phyloP scores from a whole-genome alignment of 2,797 vertebrate species.

The Myoxocephalus aenaeus region DNA sequence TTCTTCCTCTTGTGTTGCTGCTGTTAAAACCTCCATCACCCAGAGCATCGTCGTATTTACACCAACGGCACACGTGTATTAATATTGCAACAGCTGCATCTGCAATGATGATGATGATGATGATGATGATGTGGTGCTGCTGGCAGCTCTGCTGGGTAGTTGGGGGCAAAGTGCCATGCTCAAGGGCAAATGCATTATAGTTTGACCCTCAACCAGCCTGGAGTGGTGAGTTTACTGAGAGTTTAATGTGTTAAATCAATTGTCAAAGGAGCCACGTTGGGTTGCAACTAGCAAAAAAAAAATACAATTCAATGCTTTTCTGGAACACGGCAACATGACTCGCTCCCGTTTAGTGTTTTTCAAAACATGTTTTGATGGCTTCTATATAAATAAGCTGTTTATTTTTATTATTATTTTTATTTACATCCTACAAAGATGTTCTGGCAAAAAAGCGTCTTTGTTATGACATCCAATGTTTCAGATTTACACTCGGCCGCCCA shows the following conservation, averaged over 20 bases:
- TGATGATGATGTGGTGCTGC: slow-evolving; percentile 2
- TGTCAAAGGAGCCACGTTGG: background rate
- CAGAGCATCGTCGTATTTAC: slow-evolving; percentile 19
- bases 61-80: background rate
- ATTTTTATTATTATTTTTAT: background rate
- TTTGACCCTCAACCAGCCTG: background rate
- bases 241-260: slow-evolving; percentile 3
- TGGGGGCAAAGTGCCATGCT: slow-evolving; percentile 12
- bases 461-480: background rate
- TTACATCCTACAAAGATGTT: background rate
- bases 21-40: slow-evolving; percentile 15
- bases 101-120: background rate
- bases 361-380: background rate
- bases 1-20: background rate
- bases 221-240: background rate
- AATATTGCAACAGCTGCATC: slow-evolving; percentile 4
- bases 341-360: background rate
- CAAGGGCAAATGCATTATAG: slow-evolving; percentile 16
- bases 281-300: no score
- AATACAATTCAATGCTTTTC: no score
- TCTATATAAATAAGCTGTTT: background rate
- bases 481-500: slow-evolving; percentile 11
- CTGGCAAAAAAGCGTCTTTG: background rate
- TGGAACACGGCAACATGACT: no score
- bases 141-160: slow-evolving; percentile 5